A percentile compares a stretch with the other conserved stretches of the same genome.
phyloP scores from a whole-genome alignment of 2,113 vertebrate species.

The Salvelinus fontinalis region DNA sequence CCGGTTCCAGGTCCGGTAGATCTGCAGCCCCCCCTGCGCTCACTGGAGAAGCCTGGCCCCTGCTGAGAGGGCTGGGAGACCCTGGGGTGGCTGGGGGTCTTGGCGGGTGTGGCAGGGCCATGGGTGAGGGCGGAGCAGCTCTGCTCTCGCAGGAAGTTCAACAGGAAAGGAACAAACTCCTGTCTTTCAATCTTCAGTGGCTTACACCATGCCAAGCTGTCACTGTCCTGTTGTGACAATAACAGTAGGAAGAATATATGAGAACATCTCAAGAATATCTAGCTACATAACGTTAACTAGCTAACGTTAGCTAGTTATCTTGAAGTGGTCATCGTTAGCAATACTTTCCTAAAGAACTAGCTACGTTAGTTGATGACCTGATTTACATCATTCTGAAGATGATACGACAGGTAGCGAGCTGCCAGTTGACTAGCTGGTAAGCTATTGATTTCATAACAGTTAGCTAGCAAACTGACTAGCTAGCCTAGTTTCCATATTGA shows the following conservation, averaged over 20 bases:
- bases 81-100: conserved; percentile 80
- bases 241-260: background rate
- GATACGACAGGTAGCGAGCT: no score
- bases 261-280: background rate
- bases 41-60: conserved; percentile 53
- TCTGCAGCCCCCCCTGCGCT: conserved; percentile 54
- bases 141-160: conserved; percentile 95
- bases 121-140: conserved; percentile 88
- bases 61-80: conserved; percentile 31
- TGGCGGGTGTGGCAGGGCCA: conserved; percentile 90
- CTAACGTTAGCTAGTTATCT: background rate
- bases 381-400: no score
- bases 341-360: no score
- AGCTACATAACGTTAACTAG: background rate
- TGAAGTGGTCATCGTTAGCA: no score
- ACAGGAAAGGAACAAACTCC: conserved; percentile 91
- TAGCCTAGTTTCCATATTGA: conserved; percentile 4
- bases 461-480: background rate
- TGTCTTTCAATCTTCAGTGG: conserved; percentile 77
- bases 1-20: conserved; percentile 51
- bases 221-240: conserved; percentile 63
- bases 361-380: no score
- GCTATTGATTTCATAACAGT: background rate
- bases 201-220: conserved; percentile 53
- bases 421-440: no score